Evolutionary conservation across 2,888 invertebrate genomes (phyloP).

Genomic region (Zeuzera pyrina): DNA sequence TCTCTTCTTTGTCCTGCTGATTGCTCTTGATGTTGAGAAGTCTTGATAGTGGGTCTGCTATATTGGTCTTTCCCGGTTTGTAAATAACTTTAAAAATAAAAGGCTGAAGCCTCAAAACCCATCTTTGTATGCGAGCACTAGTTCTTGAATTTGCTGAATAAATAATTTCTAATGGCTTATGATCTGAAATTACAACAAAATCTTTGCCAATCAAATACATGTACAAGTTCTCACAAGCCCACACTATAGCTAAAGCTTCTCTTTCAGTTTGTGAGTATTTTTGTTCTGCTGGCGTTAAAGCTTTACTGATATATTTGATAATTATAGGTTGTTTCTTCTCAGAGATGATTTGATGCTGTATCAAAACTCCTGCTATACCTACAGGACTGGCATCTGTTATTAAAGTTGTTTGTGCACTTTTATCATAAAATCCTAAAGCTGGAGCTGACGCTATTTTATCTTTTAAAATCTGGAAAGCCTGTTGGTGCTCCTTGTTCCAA

Average conservation of each 20-base stretch:
- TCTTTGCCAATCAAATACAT: neutral
- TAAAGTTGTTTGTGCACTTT: neutral
- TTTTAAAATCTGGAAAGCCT: too few relatives aligned
- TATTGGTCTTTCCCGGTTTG: slow-evolving; percentile 9
- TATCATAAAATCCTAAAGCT: slow-evolving; percentile 1
- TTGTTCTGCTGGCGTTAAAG: neutral
- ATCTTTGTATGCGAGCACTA: slow-evolving; percentile 6
- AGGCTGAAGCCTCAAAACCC: slow-evolving; percentile 8
- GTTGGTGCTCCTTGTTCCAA: too few relatives aligned
- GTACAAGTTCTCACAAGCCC: neutral
- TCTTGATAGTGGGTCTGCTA: slow-evolving; percentile 6
- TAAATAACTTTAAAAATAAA: slow-evolving; percentile 8
- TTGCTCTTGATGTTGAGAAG: slow-evolving; percentile 1
- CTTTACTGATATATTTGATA: neutral
- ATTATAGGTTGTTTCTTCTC: neutral
- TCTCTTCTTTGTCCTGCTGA: neutral
- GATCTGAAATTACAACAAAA: slow-evolving; percentile 5
- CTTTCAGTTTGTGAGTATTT: neutral
- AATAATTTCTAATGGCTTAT: slow-evolving; percentile 6
- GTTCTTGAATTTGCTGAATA: slow-evolving; percentile 4
- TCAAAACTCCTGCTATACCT: neutral
- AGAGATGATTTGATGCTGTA: neutral
- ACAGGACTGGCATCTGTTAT: neutral
- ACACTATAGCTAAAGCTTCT: neutral
- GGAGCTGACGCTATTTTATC: too few relatives aligned